Evolutionary conservation across 2,888 invertebrate genomes (phyloP).

Genomic region (Pollenia labialis): DNA sequence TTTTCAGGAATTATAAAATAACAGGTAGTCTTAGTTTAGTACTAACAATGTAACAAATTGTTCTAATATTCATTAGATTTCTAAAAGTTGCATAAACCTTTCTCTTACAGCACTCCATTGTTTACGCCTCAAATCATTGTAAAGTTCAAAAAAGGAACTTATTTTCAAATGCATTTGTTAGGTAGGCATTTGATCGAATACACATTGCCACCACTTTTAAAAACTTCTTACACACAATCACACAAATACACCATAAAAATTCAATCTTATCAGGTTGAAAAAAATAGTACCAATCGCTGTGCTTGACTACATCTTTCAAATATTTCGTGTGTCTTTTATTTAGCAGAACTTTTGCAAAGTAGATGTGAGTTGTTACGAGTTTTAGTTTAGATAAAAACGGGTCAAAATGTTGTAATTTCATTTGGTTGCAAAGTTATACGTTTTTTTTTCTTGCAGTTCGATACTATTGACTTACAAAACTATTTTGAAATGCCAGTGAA

Average conservation of each 20-base stretch:
- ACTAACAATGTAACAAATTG: too few species aligned
- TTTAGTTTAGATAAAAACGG: constrained; percentile 23
- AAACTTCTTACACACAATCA: constrained; percentile 18
- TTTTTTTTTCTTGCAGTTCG: constrained; percentile 9
- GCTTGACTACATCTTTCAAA: constrained; percentile 52
- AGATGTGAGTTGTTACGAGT: constrained; percentile 19
- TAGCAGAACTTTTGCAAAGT: constrained; percentile 25
- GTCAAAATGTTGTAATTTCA: constrained; percentile 40
- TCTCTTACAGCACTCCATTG: too few species aligned
- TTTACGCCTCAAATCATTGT: too few species aligned
- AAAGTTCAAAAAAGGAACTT: too few species aligned
- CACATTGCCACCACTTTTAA: constrained; percentile 3
- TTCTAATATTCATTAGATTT: too few species aligned
- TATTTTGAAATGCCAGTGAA: constrained; percentile 9
- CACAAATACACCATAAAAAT: too few species aligned
- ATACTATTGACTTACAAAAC: constrained; percentile 17
- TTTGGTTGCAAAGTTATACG: constrained; percentile 27
- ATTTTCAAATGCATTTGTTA: too few species aligned
- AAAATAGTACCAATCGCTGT: constrained; percentile 46
- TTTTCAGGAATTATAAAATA: background rate
- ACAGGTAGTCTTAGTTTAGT: too few species aligned
- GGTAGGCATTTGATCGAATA: too few species aligned
- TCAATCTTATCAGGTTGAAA: background rate
- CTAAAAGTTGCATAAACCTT: too few species aligned
- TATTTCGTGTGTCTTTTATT: constrained; percentile 36